phyloP scores from a whole-genome alignment of 2,113 vertebrate genomes.

The Probosciger aterrimus region DNA sequence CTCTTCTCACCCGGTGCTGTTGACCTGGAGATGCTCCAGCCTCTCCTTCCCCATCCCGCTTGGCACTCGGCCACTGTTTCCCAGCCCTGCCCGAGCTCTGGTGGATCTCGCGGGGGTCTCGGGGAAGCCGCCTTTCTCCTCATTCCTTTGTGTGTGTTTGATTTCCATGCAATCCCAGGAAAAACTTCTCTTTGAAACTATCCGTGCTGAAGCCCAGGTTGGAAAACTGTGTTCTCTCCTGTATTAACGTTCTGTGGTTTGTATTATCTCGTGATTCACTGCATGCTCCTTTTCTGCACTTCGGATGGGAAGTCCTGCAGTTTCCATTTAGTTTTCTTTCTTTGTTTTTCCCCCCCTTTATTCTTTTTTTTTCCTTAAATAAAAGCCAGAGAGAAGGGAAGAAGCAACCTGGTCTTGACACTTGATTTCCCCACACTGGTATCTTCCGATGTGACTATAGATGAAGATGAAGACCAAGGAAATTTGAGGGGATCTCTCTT shows the following conservation, averaged over 20 bases:
- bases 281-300: constrained; percentile 60
- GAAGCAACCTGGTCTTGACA: constrained; percentile 27
- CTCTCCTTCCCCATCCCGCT: not conserved
- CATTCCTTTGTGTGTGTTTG: constrained; percentile 69
- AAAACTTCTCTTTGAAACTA: constrained; percentile 90
- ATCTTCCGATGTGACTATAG: constrained; percentile 44
- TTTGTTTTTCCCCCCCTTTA: not conserved
- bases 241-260: constrained; percentile 72
- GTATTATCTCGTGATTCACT: constrained; percentile 63
- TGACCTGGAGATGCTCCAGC: not conserved
- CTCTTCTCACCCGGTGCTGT: not conserved
- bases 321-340: constrained; percentile 59
- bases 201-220: constrained; percentile 89
- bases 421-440: constrained; percentile 22
- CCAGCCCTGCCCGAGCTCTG: not conserved
- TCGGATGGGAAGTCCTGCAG: constrained; percentile 25
- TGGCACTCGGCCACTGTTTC: not conserved
- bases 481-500: constrained; percentile 8
- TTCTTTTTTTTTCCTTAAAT: not conserved
- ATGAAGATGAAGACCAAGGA: constrained; percentile 29
- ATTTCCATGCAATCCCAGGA: constrained; percentile 83
- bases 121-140: constrained; percentile 20
- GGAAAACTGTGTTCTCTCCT: constrained; percentile 77
- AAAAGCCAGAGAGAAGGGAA: constrained; percentile 19
- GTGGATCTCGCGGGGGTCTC: not conserved